phyloP scores from a whole-genome alignment of 2,888 invertebrate species.

The Pediacus dermestoides region DNA sequence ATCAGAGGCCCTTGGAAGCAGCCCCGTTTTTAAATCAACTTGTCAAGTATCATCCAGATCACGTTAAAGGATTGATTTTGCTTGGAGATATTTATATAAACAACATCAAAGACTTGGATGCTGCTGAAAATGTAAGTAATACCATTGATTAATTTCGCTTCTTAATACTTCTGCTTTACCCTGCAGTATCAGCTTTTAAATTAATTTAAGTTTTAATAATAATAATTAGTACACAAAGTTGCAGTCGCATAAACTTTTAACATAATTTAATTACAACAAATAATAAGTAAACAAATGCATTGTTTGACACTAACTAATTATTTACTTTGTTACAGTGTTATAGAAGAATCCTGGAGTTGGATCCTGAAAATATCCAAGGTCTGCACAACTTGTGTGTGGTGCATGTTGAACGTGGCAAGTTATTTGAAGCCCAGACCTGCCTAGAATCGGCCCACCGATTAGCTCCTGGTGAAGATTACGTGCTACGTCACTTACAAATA shows the following conservation, averaged over 20 bases:
- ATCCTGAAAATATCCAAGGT: conserved; percentile 90
- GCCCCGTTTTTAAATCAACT: conserved; percentile 89
- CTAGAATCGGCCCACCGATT: conserved; percentile 74
- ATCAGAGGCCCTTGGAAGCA: conserved; percentile 83
- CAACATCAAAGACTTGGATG: conserved; percentile 88
- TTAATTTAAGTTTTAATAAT: too few species aligned
- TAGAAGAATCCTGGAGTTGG: conserved; percentile 77
- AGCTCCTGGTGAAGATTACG: conserved; percentile 89
- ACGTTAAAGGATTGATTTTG: conserved; percentile 89
- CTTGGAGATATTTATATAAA: conserved; percentile 96
- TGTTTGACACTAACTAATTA: conserved; percentile 1
- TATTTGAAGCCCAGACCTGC: conserved; percentile 82
- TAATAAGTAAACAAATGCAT: neutral
- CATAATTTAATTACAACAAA: too few species aligned
- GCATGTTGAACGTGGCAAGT: conserved; percentile 84
- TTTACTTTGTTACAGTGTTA: conserved; percentile 68
- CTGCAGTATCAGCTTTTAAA: too few species aligned
- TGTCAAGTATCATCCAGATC: conserved; percentile 86
- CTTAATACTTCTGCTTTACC: conserved; percentile 4
- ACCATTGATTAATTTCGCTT: conserved; percentile 5
- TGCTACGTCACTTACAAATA: conserved; percentile 83
- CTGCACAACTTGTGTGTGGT: conserved; percentile 95
- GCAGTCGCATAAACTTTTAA: too few species aligned
- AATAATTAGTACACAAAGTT: too few species aligned
- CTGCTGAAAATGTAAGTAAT: conserved; percentile 81